Percentiles rank a stretch among this genome's conserved stretches.
These are phyloP conservation scores for Hiodon alosoides DNA, from an alignment of 2,113 vertebrate genomes.

Conservation along the genomic window DNA sequence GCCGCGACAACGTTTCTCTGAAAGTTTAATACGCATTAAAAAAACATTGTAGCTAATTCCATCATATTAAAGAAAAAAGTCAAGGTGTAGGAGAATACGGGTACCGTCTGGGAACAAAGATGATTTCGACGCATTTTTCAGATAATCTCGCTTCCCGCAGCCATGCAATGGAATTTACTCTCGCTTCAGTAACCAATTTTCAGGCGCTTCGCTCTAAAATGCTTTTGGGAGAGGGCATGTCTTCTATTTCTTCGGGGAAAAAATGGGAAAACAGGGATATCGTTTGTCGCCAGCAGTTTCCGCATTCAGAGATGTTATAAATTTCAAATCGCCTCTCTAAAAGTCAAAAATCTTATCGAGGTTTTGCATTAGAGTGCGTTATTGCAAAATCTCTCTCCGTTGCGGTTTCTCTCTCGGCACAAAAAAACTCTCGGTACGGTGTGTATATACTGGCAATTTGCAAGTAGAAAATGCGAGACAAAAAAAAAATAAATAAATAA, in stretches of 20 bases:
- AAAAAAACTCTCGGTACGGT: too few species aligned
- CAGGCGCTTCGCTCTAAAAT: constrained; percentile 15
- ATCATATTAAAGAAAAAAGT: background rate
- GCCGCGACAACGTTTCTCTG: too few species aligned
- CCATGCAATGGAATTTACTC: constrained; percentile 26
- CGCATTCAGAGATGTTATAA: background rate
- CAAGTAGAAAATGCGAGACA: too few species aligned
- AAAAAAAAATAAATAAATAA: too few species aligned
- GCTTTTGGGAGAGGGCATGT: constrained; percentile 17
- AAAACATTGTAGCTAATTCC: background rate
- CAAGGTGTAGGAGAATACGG: background rate
- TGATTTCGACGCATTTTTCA: background rate
- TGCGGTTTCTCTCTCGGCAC: too few species aligned
- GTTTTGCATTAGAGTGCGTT: too few species aligned
- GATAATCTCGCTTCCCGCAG: constrained; percentile 17
- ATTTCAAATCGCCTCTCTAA: too few species aligned
- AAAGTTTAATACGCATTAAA: background rate
- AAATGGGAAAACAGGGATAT: constrained; percentile 5
- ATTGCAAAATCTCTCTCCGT: too few species aligned
- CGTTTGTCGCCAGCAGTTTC: constrained; percentile 25
- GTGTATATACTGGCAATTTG: too few species aligned
- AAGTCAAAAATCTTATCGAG: too few species aligned
- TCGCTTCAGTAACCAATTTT: constrained; percentile 23
- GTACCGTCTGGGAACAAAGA: background rate
- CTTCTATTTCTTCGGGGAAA: constrained; percentile 15